A percentile compares a stretch with the other conserved stretches of the same genome.
Evolutionary conservation across 2,888 invertebrate genomes (phyloP).

Genomic region (Tetramorium bicarinatum): DNA sequence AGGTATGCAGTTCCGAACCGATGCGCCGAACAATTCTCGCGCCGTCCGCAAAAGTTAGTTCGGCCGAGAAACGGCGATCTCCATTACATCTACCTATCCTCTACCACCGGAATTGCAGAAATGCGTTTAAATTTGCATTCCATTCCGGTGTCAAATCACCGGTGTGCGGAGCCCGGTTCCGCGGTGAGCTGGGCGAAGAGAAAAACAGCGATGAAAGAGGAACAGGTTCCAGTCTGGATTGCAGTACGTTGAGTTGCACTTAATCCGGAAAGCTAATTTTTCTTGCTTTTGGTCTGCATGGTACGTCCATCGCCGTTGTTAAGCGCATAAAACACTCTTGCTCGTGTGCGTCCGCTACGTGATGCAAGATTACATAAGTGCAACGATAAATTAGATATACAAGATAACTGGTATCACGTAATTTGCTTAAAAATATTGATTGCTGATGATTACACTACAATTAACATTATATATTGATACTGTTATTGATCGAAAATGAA

Average conservation of each 20-base stretch:
- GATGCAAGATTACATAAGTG: neutral
- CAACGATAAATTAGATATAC: conserved; percentile 10
- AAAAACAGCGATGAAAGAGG: conserved; percentile 49
- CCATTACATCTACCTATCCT: conserved; percentile 67
- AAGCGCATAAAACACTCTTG: neutral
- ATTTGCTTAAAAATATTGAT: conserved; percentile 12
- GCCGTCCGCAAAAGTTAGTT: conserved; percentile 60
- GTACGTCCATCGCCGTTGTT: conserved; percentile 16
- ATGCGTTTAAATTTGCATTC: conserved; percentile 77
- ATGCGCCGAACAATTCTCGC: conserved; percentile 63
- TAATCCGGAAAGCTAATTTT: conserved; percentile 62
- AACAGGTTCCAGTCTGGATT: conserved; percentile 39
- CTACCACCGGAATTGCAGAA: conserved; percentile 69
- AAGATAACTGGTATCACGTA: neutral
- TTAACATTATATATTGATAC: neutral
- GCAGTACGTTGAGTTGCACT: conserved; percentile 45
- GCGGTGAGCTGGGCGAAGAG: neutral
- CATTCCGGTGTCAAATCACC: conserved; percentile 67
- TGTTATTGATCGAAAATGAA: neutral
- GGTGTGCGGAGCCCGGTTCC: neutral
- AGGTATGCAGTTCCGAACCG: conserved; percentile 45
- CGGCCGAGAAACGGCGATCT: conserved; percentile 67
- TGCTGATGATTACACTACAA: neutral
- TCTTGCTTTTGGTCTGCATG: conserved; percentile 31
- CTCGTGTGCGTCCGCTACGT: neutral